Conservation (phyloP, 2,888 invertebrate genomes). For the Cephus nigrinus region DNA sequence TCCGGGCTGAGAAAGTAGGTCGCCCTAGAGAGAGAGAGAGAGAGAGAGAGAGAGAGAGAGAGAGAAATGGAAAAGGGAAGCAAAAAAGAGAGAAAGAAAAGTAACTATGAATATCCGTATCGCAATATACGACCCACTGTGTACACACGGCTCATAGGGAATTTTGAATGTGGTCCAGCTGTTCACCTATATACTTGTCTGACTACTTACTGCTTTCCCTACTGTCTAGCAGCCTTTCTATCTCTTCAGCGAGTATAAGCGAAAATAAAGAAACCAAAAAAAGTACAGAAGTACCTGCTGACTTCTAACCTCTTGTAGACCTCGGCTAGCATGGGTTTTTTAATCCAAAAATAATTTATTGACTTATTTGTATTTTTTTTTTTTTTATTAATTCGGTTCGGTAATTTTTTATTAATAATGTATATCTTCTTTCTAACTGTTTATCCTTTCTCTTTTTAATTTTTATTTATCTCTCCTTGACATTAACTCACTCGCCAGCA, state of each 20-base stretch:
- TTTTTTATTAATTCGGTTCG: not conserved
- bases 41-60: too few relatives aligned
- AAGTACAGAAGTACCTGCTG: not conserved
- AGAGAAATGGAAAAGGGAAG: not conserved
- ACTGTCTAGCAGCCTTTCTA: not conserved
- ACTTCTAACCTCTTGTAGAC: not conserved
- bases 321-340: not conserved
- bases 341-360: not conserved
- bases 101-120: not conserved
- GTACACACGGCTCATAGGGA: not conserved
- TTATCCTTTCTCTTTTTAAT: not conserved
- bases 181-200: not conserved
- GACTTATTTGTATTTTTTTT: not conserved
- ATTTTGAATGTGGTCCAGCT: not conserved
- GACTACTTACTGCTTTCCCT: not conserved
- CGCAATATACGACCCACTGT: not conserved
- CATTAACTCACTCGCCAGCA: not conserved
- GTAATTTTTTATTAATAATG: too few relatives aligned
- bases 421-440: not conserved
- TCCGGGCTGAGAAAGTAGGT: not conserved
- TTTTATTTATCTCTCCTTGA: not conserved
- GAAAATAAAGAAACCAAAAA: not conserved
- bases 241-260: not conserved
- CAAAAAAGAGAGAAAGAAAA: not conserved
- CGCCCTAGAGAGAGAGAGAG: not conserved